These are phyloP conservation scores for Syrrhaptes paradoxus DNA, from an alignment of 2,113 vertebrate species.

Conservation along the genomic window DNA sequence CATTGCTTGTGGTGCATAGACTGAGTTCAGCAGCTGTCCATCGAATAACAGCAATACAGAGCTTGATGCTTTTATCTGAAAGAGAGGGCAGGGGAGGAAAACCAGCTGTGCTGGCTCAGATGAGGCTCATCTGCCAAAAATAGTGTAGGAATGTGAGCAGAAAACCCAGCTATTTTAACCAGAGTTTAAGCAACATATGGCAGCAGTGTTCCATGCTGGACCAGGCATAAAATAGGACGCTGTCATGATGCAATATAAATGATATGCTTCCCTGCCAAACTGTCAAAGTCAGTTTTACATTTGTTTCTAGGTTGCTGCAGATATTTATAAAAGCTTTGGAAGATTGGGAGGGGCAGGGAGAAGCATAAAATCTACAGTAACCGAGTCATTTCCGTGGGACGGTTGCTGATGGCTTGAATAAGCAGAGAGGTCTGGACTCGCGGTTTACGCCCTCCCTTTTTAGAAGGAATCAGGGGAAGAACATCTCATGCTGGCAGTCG, in stretches of 20 bases:
- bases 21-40: neutral
- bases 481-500: conserved; percentile 55
- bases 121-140: conserved; percentile 10
- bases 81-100: conserved; percentile 33
- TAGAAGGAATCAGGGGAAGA: conserved; percentile 66
- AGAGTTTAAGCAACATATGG: conserved; percentile 71
- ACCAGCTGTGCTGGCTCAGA: conserved; percentile 33
- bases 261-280: conserved; percentile 68
- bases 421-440: conserved; percentile 58
- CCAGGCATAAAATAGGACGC: conserved; percentile 67
- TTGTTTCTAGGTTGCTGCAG: conserved; percentile 72
- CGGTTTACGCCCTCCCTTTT: conserved; percentile 57
- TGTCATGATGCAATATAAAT: conserved; percentile 73
- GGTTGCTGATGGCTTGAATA: conserved; percentile 62
- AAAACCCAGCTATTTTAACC: conserved; percentile 73
- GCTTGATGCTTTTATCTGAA: neutral
- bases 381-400: conserved; percentile 66
- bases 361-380: conserved; percentile 65
- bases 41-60: neutral
- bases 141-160: conserved; percentile 62
- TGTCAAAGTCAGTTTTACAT: conserved; percentile 69
- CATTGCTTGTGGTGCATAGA: neutral
- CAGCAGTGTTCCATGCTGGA: conserved; percentile 66
- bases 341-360: conserved; percentile 56
- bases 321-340: conserved; percentile 75